Percentiles rank a stretch among this genome's conserved stretches.
phyloP scores from a whole-genome alignment of 2,888 invertebrate genomes.

The Polydrusus pterygomalis region DNA sequence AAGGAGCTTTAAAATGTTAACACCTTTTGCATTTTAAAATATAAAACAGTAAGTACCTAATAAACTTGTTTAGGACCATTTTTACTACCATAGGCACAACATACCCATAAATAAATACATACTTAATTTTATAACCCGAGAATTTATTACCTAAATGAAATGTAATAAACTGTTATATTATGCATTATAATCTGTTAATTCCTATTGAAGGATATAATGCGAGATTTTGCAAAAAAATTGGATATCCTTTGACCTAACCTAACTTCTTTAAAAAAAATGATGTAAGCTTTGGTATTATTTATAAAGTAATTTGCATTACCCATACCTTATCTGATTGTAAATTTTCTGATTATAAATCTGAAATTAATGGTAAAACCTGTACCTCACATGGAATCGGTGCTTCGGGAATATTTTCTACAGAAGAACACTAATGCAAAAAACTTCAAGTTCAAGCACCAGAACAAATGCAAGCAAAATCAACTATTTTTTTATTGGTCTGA shows the following conservation, averaged over 20 bases:
- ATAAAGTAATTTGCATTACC: neutral
- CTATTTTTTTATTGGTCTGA: too few species aligned
- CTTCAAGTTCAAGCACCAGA: too few species aligned
- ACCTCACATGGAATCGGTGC: neutral
- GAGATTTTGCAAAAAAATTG: constrained; percentile 1
- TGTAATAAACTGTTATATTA: too few species aligned
- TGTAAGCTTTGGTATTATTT: constrained; percentile 2
- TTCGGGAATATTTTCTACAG: neutral
- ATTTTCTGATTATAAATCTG: neutral
- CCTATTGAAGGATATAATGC: neutral
- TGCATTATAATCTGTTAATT: neutral
- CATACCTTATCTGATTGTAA: neutral
- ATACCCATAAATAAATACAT: too few species aligned
- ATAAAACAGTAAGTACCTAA: too few species aligned
- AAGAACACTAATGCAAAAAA: neutral
- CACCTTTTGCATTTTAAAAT: too few species aligned
- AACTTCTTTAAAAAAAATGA: constrained; percentile 1
- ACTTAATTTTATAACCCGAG: too few species aligned
- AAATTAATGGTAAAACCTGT: neutral
- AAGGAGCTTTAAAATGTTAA: too few species aligned
- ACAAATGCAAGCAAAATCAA: too few species aligned
- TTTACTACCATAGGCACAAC: too few species aligned
- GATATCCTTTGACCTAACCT: neutral
- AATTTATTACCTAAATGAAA: too few species aligned
- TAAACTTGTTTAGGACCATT: too few species aligned